Evolutionary conservation across 2,888 invertebrate genomes (phyloP).

Genomic region (Drosophila putrida): DNA sequence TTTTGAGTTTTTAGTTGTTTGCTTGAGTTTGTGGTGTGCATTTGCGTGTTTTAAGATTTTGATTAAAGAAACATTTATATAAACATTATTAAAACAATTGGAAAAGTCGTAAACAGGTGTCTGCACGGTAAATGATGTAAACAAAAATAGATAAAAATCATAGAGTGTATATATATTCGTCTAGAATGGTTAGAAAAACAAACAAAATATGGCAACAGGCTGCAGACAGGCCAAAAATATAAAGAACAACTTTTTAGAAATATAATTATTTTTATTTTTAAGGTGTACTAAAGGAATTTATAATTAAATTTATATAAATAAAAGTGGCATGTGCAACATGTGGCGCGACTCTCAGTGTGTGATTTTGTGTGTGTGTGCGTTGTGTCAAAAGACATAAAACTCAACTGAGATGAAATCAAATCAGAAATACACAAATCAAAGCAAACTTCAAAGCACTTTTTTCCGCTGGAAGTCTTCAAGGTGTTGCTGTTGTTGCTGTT

Average conservation of each 20-base stretch:
- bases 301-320: constrained; percentile 52
- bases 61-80: constrained; percentile 27
- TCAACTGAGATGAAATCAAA: constrained; percentile 40
- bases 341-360: constrained; percentile 6
- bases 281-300: constrained; percentile 47
- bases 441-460: constrained; percentile 70
- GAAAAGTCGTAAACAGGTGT: constrained; percentile 65
- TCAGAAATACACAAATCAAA: constrained; percentile 14
- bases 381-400: constrained; percentile 48
- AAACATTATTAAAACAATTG: constrained; percentile 30
- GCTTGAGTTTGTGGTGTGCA: constrained; percentile 69
- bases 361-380: constrained; percentile 9
- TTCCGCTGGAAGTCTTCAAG: constrained; percentile 53
- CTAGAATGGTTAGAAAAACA: constrained; percentile 20
- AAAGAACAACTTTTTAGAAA: constrained; percentile 8
- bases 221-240: constrained; percentile 38
- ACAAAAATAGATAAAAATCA: constrained; percentile 59
- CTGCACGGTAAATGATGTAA: constrained; percentile 56
- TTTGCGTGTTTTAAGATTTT: constrained; percentile 42
- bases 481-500: constrained; percentile 25
- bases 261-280: constrained; percentile 23
- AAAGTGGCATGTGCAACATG: constrained; percentile 37
- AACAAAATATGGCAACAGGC: constrained; percentile 22
- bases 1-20: constrained; percentile 57
- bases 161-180: constrained; percentile 23